Conservation (phyloP, 2,888 invertebrate genomes). For the Caenorhabditis panamensis region DNA sequence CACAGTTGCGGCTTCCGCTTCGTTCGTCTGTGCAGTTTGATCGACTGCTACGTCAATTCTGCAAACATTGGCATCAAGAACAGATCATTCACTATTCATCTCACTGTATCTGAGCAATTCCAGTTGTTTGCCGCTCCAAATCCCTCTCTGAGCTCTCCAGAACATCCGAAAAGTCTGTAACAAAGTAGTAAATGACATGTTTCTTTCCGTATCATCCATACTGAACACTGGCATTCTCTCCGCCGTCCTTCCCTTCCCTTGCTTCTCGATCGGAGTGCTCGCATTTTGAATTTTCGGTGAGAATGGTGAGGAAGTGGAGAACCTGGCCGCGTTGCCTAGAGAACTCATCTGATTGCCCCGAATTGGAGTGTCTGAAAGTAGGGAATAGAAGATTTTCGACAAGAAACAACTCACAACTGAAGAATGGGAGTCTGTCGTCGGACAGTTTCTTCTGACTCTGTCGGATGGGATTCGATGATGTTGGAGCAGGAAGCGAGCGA, state of each 20-base stretch:
- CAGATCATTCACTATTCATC: too few species aligned
- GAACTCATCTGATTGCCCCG: not conserved
- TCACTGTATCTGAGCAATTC: too few species aligned
- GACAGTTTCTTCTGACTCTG: not conserved
- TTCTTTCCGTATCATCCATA: not conserved
- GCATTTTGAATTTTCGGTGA: not conserved
- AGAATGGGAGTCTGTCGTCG: constrained; percentile 4
- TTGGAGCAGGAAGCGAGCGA: too few species aligned
- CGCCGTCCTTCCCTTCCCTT: not conserved
- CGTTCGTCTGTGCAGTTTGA: not conserved
- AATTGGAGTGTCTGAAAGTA: constrained; percentile 36
- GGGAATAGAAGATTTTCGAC: too few species aligned
- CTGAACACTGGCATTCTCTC: constrained; percentile 12
- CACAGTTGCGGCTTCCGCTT: too few species aligned
- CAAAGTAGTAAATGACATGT: not conserved
- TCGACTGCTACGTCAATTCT: too few species aligned
- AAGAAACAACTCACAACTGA: constrained; percentile 2
- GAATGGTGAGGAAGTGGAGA: not conserved
- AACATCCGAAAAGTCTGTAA: not conserved
- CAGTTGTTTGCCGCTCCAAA: too few species aligned
- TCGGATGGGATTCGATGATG: too few species aligned
- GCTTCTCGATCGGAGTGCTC: constrained; percentile 43
- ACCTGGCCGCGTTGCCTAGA: not conserved
- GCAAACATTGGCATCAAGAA: too few species aligned
- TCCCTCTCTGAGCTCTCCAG: too few species aligned